Conservation (phyloP, 2,888 invertebrate species). For the Drosophila pseudotalamancana region DNA sequence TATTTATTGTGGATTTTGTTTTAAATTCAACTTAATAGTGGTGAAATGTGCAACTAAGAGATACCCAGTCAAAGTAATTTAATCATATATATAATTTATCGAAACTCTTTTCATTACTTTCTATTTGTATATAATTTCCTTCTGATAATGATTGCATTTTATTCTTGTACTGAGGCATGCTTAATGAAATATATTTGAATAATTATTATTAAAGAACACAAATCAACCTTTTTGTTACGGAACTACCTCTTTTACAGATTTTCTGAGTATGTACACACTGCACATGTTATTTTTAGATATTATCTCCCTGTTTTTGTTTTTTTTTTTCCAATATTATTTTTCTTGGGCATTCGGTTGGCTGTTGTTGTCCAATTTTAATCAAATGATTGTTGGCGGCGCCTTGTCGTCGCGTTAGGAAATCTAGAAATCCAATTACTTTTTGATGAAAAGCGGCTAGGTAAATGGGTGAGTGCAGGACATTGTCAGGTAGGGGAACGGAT, state of each 20-base stretch:
- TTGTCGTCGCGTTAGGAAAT: conserved; percentile 38
- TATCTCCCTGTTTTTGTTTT: conserved; percentile 14
- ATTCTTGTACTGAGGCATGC: too few species aligned
- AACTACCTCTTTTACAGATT: too few species aligned
- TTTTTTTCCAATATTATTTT: conserved; percentile 21
- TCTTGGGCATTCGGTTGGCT: conserved; percentile 37
- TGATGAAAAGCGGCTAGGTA: conserved; percentile 62
- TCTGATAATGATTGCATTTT: too few species aligned
- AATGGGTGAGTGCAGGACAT: conserved; percentile 23
- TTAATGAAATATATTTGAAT: too few species aligned
- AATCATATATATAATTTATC: too few species aligned
- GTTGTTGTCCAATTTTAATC: conserved; percentile 65
- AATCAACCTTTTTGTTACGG: too few species aligned
- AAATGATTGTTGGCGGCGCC: conserved; percentile 58
- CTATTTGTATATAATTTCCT: too few species aligned
- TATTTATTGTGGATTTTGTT: conserved; percentile 27
- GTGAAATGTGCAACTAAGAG: background rate
- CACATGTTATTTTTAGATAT: conserved; percentile 40
- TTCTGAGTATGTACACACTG: conserved; percentile 30
- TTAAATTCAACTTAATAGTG: conserved; percentile 59
- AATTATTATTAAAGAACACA: too few species aligned
- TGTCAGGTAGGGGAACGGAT: background rate
- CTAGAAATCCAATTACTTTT: conserved; percentile 72
- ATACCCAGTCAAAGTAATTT: conserved; percentile 20
- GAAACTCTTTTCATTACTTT: too few species aligned